These are phyloP conservation scores for Rapana venosa DNA, from an alignment of 2,888 invertebrate genomes.

Conservation along the genomic window DNA sequence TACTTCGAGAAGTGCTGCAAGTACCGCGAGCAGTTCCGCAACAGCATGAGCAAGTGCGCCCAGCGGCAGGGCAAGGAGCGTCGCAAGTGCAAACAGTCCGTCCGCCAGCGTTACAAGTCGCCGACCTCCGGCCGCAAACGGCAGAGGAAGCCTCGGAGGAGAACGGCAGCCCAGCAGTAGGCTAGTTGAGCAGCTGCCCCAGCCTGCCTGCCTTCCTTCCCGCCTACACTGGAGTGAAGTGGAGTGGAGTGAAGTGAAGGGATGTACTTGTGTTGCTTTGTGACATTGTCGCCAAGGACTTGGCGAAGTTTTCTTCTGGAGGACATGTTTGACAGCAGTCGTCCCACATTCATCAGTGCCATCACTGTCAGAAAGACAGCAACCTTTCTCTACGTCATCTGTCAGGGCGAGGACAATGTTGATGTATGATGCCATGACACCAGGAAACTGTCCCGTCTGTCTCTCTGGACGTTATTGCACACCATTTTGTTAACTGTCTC, in stretches of 20 bases:
- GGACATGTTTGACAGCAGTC: neutral
- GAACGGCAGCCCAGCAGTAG: neutral
- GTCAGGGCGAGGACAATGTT: neutral
- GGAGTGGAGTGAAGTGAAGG: neutral
- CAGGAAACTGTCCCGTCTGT: neutral
- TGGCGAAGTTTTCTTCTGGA: no score
- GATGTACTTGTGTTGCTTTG: neutral
- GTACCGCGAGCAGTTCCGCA: slow-evolving; percentile 54
- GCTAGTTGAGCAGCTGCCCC: neutral
- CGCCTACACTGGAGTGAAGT: neutral
- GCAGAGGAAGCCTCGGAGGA: neutral
- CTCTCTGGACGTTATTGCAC: neutral
- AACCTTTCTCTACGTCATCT: neutral
- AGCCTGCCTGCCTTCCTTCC: neutral
- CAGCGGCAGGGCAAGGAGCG: slow-evolving; percentile 37
- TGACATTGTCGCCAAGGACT: no score
- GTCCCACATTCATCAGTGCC: slow-evolving; percentile 13
- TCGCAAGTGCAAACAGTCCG: slow-evolving; percentile 44
- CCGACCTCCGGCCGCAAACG: neutral
- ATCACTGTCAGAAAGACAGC: neutral
- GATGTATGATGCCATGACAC: neutral
- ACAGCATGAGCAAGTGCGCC: slow-evolving; percentile 56
- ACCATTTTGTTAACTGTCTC: neutral
- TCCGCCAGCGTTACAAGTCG: slow-evolving; percentile 45
- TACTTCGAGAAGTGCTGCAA: slow-evolving; percentile 66